Percentiles rank a stretch among this genome's conserved stretches.
phyloP scores from a whole-genome alignment of 1,140 invertebrate genomes.

The Cryptotermes secundus region DNA sequence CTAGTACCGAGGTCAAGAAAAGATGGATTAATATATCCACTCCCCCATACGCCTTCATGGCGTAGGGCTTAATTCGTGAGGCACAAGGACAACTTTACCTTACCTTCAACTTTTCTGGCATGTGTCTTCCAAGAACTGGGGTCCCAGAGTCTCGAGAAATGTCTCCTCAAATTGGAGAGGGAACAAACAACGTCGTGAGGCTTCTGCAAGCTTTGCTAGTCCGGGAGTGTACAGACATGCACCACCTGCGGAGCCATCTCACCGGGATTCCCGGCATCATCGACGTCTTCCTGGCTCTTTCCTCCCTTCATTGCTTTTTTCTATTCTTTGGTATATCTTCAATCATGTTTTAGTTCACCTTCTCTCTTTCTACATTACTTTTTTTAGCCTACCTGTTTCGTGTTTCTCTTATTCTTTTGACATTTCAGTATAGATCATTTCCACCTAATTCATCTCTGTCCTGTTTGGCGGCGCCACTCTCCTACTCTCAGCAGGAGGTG shows the following conservation, averaged over 20 bases:
- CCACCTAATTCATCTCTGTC: slow-evolving; percentile 18
- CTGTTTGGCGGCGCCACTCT: background rate
- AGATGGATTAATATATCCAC: too few species aligned
- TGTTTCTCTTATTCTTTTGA: background rate
- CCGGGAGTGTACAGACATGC: background rate
- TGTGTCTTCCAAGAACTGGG: too few species aligned
- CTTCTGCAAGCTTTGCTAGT: background rate
- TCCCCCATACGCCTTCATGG: too few species aligned
- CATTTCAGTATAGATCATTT: slow-evolving; percentile 17
- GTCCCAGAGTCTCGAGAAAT: too few species aligned
- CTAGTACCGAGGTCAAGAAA: too few species aligned
- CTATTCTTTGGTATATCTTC: background rate
- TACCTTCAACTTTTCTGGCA: too few species aligned
- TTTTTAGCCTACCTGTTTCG: background rate
- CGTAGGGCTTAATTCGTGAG: too few species aligned
- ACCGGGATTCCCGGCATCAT: background rate
- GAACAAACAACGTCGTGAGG: too few species aligned
- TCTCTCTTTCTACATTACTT: background rate
- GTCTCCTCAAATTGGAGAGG: too few species aligned
- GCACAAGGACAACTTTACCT: too few species aligned
- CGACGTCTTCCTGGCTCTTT: background rate
- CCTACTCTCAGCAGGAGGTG: background rate
- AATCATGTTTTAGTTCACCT: background rate
- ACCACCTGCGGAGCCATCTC: background rate
- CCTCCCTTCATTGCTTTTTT: background rate